A percentile compares a stretch with the other conserved stretches of the same genome.
These are phyloP conservation scores for Sycophila sp. DNA, from an alignment of 1,140 invertebrate genomes.

Conservation along the genomic window DNA sequence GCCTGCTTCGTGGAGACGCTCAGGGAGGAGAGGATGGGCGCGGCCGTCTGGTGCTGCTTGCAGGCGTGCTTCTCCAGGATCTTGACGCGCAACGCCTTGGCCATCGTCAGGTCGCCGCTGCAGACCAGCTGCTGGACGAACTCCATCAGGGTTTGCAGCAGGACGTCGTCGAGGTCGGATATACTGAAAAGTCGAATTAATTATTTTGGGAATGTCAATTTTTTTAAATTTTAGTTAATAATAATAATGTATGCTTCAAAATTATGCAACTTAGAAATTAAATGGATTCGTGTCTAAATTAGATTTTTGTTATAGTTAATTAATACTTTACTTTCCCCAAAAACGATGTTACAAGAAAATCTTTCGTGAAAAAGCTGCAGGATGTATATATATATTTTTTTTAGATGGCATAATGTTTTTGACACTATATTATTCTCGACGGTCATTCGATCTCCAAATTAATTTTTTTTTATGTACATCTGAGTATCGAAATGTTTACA, in stretches of 20 bases:
- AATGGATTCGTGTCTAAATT: too few species aligned
- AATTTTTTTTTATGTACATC: too few species aligned
- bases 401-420: too few species aligned
- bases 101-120: constrained; percentile 85
- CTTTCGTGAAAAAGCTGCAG: too few species aligned
- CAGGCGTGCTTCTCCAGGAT: constrained; percentile 88
- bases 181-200: constrained; percentile 76
- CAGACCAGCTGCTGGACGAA: constrained; percentile 92
- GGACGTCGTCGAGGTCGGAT: constrained; percentile 80
- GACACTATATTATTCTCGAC: too few species aligned
- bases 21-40: constrained; percentile 63
- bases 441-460: too few species aligned
- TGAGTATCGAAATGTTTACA: too few species aligned
- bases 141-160: constrained; percentile 84
- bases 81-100: constrained; percentile 88
- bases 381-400: too few species aligned
- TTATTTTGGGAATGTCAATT: too few species aligned
- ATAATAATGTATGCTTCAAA: background rate
- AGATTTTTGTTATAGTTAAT: background rate
- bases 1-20: constrained; percentile 71
- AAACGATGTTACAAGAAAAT: too few species aligned
- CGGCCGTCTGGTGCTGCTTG: constrained; percentile 69
- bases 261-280: too few species aligned
- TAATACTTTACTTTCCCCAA: background rate
- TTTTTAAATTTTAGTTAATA: too few species aligned